Evolutionary conservation across 2,797 vertebrate genomes (phyloP), one percentile per base, ranked within the genome.

Genomic region (Molossus molossus): DNA sequence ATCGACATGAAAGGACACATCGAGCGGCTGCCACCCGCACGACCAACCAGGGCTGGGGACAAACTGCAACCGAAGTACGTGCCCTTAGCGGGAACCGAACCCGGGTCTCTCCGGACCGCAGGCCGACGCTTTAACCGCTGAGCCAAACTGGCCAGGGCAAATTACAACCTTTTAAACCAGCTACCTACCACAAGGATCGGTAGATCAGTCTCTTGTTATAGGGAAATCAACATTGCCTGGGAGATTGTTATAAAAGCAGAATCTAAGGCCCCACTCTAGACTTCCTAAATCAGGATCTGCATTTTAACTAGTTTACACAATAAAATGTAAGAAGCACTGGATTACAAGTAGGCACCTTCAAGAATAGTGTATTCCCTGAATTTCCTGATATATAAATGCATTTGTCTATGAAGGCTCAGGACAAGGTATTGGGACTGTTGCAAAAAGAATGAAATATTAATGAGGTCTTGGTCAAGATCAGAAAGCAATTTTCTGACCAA

Each of bases 401-500:
- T 91, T 90, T 86, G 45, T 60, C 45, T 70, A 9, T 29, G 58
- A 94, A 62, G 87, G 37, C 13, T 64, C 48, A 33, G n/a, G 40
- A 64, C 70, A 85, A 48, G 4, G 1, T 37, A 60, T 25, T 3
- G 8, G 60, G 57, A 27, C 40, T 25, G 4, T 48, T 85, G 57
- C 21, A 37, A 85, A 94, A 25, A 62, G 18, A 58, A 48, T 18
- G 55, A 84, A 76, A 27, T n/a, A 21, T 60, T 3, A 18, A 25
- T 69, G 50, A 69, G 9, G 8, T 37, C 13, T 83, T 48, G 25
- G 8, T 70, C 14, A 86, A 88, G 76, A 79, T 79, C 18, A 67
- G 85, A 21, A 92, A 86, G 45, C 57, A 64, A 84, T 89, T 73
- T 80, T 79, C 75, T n/a, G 40, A 88, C 11, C 5, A 72, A 86